These are phyloP conservation scores for Empidonax alnorum DNA, from an alignment of 2,113 vertebrate species.

Conservation along the genomic window DNA sequence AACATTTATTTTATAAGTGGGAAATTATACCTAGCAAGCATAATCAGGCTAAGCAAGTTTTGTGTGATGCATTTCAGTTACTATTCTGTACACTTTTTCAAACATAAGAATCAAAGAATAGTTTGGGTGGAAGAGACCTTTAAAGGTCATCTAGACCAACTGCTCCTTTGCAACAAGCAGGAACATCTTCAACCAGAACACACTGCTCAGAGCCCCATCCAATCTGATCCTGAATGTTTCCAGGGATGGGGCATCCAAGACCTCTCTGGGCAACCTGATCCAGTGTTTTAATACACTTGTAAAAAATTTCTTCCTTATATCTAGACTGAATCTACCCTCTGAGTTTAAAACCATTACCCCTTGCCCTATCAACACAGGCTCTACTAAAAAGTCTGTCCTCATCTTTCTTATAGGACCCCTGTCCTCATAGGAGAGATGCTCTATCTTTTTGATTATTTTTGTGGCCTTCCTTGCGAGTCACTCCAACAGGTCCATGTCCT, in stretches of 20 bases:
- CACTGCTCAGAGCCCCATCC: fast-evolving
- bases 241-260: neutral
- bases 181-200: neutral
- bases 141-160: neutral
- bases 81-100: neutral
- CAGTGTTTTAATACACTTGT: neutral
- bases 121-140: neutral
- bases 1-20: neutral
- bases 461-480: neutral
- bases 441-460: neutral
- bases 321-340: neutral
- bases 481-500: neutral
- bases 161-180: neutral
- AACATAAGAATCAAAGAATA: neutral
- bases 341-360: neutral
- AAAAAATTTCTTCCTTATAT: neutral
- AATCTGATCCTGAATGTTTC: neutral
- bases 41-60: neutral
- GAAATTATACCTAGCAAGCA: neutral
- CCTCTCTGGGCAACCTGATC: neutral
- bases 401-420: neutral
- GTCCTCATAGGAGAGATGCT: neutral
- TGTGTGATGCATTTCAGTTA: neutral
- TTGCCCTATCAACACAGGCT: neutral
- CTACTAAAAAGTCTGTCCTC: neutral